Evolutionary conservation across 2,888 invertebrate genomes (phyloP), one percentile per base, ranked within the genome.

Genomic region (Mesochorus sp.): DNA sequence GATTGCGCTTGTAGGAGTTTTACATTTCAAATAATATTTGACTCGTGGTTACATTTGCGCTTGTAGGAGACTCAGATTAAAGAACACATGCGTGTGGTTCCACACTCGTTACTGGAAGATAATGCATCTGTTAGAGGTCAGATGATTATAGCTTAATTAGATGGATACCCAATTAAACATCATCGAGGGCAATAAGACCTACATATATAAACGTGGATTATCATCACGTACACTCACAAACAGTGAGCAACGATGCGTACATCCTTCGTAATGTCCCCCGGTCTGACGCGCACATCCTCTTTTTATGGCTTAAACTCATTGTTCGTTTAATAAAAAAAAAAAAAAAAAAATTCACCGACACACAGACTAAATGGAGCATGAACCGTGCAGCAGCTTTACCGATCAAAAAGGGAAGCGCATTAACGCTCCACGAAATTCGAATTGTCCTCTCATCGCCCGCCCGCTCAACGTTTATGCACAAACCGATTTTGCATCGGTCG

Each of bases 61-160:
- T n/a, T n/a, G n/a, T n/a, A n/a, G n/a, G n/a, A n/a, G 49, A 51
- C 19, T 57, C 26, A 49, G 64, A 64, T 78, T 59, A 14, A 64
- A 78, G 42, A 37, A 57, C 62, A 64, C 17, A 26, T 34, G 66
- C 42, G 59, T 39, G 53, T n/a, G 28, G 42, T 44, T n/a, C 10
- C 37, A 24, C 24, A 26, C 37, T 51, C 51, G 55, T 68, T 39
- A 66, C 49, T 66, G 42, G 53, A 12, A 17, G 61, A 53, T 61
- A 59, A 71, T 55, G 37, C 57, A 62, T n/a, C 34, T 28, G 47
- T 53, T n/a, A 37, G 26, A 51, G 39, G 53, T 67, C 47, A n/a
- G 42, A 61, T 47, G 70, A 75, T 75, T 75, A 75, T 79, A 59
- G 66, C 55, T 79, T 55, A 71, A 79, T 79, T 75, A 74, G 66